Base-by-base conservation (phyloP, 2,797 vertebrate genomes). In the Dallia pectoralis region DNA sequence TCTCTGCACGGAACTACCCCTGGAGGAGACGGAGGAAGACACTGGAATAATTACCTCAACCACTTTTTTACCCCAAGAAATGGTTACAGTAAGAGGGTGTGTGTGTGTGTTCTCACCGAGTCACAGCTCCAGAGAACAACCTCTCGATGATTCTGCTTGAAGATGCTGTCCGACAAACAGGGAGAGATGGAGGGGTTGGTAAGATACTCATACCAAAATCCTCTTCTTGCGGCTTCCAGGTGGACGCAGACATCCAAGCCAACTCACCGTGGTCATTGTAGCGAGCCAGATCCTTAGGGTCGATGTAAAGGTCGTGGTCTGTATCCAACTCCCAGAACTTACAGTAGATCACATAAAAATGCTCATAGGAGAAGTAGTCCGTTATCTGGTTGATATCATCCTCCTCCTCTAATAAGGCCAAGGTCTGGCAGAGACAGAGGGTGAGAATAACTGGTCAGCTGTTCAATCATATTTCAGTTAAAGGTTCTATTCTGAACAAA, bases 371-470 rank as follows among this genome's bases (percentile, higher is more conserved):
- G 92, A 99, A 99, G 91, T 99, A 99, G 91, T 99, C 98, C 27
- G 98, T 99, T 88, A 99, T 97, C 92, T 99, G 98, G 91, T 99
- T 99, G 88, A 99, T 99, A 87, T 99, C 98, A 74, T 98, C 98
- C 74, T 99, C 98, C 89, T 99, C 98, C 86, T 99, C 97, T 87
- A 99, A 91, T 82, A 99, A 93, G 30, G 96, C 97, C 72, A 99
- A 89, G 1, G 98, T 99, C 95, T 96, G 87, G 81, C 86, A 91
- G 6, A 70, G 61, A 70, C 18, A 25, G 67, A 62, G 59, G 6
- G 27, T 4, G 0, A 62, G 59, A 67, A 30, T 65, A 27, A 65
- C 30, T 51, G 1, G 56, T 19, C 40, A 16, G 59, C n/a, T 18
- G 33, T 62, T 36, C 6, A n/a, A 29, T 44, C 19, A 44, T 44